These are phyloP conservation scores for Teleopsis dalmanni DNA, from an alignment of 1,140 invertebrate genomes.

Conservation along the genomic window DNA sequence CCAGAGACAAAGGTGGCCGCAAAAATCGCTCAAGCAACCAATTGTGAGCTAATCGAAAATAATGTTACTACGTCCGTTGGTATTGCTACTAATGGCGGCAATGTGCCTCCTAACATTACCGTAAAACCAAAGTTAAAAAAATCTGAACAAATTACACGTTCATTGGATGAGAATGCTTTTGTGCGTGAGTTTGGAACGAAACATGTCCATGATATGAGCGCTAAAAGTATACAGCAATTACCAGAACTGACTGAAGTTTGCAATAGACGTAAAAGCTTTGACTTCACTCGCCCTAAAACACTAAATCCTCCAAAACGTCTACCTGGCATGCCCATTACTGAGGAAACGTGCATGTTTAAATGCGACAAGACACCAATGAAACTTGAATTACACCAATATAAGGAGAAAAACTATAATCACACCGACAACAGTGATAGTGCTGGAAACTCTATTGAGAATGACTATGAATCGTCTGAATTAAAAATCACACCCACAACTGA, in stretches of 20 bases:
- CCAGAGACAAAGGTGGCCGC: constrained; percentile 1
- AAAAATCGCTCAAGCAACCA: too few relatives aligned
- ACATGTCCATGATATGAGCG: constrained; percentile 39
- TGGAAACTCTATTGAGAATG: too few relatives aligned
- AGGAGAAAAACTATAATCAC: constrained; percentile 12
- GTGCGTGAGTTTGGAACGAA: constrained; percentile 52
- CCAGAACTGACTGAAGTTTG: constrained; percentile 19
- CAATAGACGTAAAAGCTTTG: constrained; percentile 44
- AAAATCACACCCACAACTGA: constrained; percentile 51
- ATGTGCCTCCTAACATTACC: too few relatives aligned
- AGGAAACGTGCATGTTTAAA: constrained; percentile 30
- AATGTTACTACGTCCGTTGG: background rate
- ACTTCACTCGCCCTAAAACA: constrained; percentile 46
- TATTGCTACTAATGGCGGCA: constrained; percentile 32
- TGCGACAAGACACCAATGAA: constrained; percentile 7
- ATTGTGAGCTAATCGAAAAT: constrained; percentile 2
- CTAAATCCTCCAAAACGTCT: constrained; percentile 50
- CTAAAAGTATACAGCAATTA: constrained; percentile 30
- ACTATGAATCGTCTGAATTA: constrained; percentile 19
- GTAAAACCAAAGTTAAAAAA: constrained; percentile 47
- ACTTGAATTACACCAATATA: constrained; percentile 10
- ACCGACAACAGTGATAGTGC: background rate
- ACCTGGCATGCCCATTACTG: constrained; percentile 48
- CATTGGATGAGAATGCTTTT: constrained; percentile 64
- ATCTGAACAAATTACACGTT: constrained; percentile 57